Base-by-base conservation (phyloP, 2,797 vertebrate species). In the Limosa lapponica region DNA sequence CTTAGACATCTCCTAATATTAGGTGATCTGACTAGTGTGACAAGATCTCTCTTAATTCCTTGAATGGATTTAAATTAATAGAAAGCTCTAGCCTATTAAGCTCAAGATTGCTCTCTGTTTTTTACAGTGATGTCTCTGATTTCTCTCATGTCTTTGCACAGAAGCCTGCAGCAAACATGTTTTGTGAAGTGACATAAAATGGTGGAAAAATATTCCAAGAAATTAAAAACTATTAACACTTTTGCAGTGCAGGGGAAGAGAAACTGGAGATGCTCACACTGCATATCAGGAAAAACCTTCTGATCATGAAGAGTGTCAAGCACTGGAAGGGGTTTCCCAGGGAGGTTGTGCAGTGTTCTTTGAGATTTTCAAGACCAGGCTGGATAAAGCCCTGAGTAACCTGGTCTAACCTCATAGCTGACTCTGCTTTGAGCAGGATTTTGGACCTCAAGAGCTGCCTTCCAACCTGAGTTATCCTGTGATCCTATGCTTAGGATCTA, bases 41-140 rank as follows among this genome's bases (percentile, higher is more conserved):
- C 48, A 80, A 82, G 64, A 65, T 92, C 87, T 95, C 61, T 91
- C 51, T 77, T 80, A 90, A 62, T 89, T 90, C 78, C 78, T 73
- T 57, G 55, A 70, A 66, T 74, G 37, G 71, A 71, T 85, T 92
- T 73, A 69, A 92, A 82, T 77, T 41, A 87, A 61, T 74, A 64
- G 89, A 81, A 89, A 61, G 34, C 51, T 93, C 51, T 82, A 92
- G 43, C 69, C 44, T 86, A 6, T 90, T 88, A 87, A 66, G 30
- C n/a, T 83, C 23, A 64, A 78, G 82, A 62, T 59, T 71, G 48
- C 39, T 66, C 34, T 89, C 37, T 37, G 4, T 18, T 80, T 82
- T 83, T 73, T 6, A 19, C 1, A 0, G 23, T 65, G 23, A 28
- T 58, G 49, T 65, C 37, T 81, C 49, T 81, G 43, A 78, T 95